phyloP scores from a whole-genome alignment of 2,888 invertebrate genomes.

The Cotesia congregata region DNA sequence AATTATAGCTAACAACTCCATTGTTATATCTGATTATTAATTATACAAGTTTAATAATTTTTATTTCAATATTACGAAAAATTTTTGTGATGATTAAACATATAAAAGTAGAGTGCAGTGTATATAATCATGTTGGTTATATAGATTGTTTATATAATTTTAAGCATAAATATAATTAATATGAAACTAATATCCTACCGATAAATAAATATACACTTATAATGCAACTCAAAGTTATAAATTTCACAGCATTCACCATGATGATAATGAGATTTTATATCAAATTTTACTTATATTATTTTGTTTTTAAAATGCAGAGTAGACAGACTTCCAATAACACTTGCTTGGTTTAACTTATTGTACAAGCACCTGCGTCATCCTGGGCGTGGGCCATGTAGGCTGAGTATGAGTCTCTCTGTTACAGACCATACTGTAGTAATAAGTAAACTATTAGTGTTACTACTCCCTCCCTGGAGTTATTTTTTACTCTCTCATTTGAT shows the following conservation, averaged over 20 bases:
- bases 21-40: neutral
- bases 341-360: conserved; percentile 36
- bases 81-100: neutral
- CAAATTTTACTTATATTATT: neutral
- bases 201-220: neutral
- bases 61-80: neutral
- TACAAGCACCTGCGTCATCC: too few relatives aligned
- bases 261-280: neutral
- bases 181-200: neutral
- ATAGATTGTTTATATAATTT: neutral
- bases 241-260: neutral
- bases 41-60: neutral
- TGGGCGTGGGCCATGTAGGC: too few relatives aligned
- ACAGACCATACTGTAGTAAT: too few relatives aligned
- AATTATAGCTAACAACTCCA: neutral
- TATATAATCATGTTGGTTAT: neutral
- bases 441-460: too few relatives aligned
- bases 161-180: neutral
- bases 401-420: too few relatives aligned
- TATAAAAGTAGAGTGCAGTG: neutral
- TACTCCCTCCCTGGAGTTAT: too few relatives aligned
- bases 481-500: too few relatives aligned
- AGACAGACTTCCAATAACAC: conserved; percentile 36
- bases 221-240: neutral
- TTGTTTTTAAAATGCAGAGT: neutral